Evolutionary conservation across 2,888 invertebrate genomes (phyloP).

Genomic region (Noctuana brunneofusca): DNA sequence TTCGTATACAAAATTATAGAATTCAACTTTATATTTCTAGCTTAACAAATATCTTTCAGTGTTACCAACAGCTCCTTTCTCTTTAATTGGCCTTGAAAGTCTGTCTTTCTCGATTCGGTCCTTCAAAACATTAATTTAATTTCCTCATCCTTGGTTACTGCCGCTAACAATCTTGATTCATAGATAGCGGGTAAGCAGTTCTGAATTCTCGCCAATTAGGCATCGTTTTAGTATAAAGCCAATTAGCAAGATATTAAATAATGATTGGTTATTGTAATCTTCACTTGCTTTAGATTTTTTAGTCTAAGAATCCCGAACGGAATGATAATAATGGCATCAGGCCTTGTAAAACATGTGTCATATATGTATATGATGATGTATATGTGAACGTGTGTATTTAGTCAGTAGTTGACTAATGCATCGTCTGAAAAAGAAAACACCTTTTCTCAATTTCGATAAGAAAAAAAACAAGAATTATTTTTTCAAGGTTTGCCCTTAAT

Average conservation of each 20-base stretch:
- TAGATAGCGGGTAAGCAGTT: not conserved
- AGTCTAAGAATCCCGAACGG: too few relatives aligned
- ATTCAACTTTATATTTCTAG: not conserved
- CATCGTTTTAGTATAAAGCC: not conserved
- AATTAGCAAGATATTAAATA: not conserved
- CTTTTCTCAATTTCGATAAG: too few relatives aligned
- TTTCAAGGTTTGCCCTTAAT: too few relatives aligned
- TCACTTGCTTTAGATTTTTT: too few relatives aligned
- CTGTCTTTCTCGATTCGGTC: not conserved
- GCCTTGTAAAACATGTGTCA: too few relatives aligned
- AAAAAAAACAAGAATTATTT: too few relatives aligned
- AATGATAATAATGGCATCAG: too few relatives aligned
- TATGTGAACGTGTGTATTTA: too few relatives aligned
- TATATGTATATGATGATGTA: too few relatives aligned
- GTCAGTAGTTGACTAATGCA: too few relatives aligned
- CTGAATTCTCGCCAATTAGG: not conserved
- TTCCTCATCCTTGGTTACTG: not conserved
- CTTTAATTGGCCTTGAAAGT: not conserved
- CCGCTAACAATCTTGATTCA: slow-evolving; percentile 1
- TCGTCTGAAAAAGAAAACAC: too few relatives aligned
- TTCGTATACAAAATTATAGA: too few relatives aligned
- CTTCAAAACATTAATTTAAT: slow-evolving; percentile 4
- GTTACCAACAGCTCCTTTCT: not conserved
- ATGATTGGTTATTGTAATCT: not conserved
- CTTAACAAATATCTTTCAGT: not conserved